Evolutionary conservation across 1,140 invertebrate species (phyloP).

Genomic region (Drosophila orena): DNA sequence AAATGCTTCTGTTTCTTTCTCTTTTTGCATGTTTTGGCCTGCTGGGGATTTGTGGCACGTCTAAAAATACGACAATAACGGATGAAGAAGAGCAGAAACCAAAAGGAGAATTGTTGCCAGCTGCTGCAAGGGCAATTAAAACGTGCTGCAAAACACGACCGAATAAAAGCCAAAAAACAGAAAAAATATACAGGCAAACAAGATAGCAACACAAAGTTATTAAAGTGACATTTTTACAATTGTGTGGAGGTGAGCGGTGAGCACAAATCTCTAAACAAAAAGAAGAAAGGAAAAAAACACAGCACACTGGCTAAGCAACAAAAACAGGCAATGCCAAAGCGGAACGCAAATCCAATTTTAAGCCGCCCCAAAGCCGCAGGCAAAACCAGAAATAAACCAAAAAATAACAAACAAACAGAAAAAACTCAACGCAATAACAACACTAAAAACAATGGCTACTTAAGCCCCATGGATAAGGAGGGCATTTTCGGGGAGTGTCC

Average conservation of each 20-base stretch:
- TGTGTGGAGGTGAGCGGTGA: conserved; percentile 36
- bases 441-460: conserved; percentile 76
- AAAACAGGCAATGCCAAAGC: conserved; percentile 60
- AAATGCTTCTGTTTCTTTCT: conserved; percentile 51
- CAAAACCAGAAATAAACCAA: conserved; percentile 54
- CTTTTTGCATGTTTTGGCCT: conserved; percentile 40
- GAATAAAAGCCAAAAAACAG: conserved; percentile 27
- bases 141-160: conserved; percentile 47
- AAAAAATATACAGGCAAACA: conserved; percentile 5
- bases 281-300: neutral
- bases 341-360: conserved; percentile 80
- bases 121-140: conserved; percentile 74
- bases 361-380: conserved; percentile 75
- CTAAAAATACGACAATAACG: conserved; percentile 65
- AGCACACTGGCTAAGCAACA: conserved; percentile 28
- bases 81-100: conserved; percentile 29
- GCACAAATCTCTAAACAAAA: conserved; percentile 7
- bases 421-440: conserved; percentile 44
- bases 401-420: conserved; percentile 35
- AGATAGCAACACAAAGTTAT: conserved; percentile 67
- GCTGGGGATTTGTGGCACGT: conserved; percentile 69
- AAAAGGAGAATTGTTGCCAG: conserved; percentile 57
- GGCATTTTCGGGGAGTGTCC: conserved; percentile 8
- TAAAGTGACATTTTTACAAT: conserved; percentile 78
- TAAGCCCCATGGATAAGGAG: conserved; percentile 42